Conservation (phyloP, 2,797 vertebrate genomes). For the Argya squamiceps region DNA sequence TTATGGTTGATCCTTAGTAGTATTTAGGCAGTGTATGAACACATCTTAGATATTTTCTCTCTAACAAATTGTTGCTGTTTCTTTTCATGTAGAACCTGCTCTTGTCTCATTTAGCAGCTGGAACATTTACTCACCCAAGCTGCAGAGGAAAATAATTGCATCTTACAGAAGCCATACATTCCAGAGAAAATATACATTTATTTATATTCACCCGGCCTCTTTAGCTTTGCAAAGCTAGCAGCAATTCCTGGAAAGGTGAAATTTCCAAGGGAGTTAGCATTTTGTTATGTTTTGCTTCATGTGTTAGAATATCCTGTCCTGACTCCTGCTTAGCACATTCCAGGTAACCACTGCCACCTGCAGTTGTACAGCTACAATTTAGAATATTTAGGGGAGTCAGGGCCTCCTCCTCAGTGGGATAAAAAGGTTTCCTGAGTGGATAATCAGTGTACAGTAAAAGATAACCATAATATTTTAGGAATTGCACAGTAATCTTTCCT, state of each 20-base stretch:
- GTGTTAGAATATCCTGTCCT: not conserved
- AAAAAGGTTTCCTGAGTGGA: not conserved
- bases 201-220: not conserved
- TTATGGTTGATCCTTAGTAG: not conserved
- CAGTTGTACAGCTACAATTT: not conserved
- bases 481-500: not conserved
- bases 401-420: not conserved
- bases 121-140: conserved; percentile 17
- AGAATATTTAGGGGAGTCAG: not conserved
- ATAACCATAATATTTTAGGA: not conserved
- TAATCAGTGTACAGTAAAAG: not conserved
- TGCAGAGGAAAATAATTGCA: conserved; percentile 19
- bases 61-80: not conserved
- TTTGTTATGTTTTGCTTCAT: not conserved
- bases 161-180: conserved; percentile 14
- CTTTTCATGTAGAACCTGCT: conserved; percentile 5
- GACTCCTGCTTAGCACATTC: not conserved
- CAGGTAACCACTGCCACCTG: not conserved
- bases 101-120: conserved; percentile 36
- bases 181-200: not conserved
- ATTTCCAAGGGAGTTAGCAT: not conserved
- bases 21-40: not conserved
- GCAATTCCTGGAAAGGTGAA: not conserved
- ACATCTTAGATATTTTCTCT: not conserved
- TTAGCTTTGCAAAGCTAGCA: conserved; percentile 39